phyloP scores from a whole-genome alignment of 2,113 vertebrate genomes.

The Chaetura pelagica region DNA sequence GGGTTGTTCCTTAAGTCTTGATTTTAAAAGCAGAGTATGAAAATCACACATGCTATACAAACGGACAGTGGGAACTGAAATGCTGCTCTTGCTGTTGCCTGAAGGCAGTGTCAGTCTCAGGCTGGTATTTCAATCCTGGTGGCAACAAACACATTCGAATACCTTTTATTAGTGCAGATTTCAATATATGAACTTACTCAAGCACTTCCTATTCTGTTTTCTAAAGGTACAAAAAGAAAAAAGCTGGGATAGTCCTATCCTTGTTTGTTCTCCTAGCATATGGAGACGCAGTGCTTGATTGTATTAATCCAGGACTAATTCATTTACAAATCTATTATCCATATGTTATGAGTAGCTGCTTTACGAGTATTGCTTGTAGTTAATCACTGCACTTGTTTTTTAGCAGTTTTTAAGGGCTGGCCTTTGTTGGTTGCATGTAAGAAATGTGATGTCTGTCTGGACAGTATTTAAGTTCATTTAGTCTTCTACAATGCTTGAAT shows the following conservation, averaged over 20 bases:
- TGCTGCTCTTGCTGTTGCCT: neutral
- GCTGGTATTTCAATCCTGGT: neutral
- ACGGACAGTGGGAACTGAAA: neutral
- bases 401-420: conserved; percentile 39
- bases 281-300: conserved; percentile 20
- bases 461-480: neutral
- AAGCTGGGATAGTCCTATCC: neutral
- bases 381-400: conserved; percentile 43
- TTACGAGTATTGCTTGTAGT: conserved; percentile 26
- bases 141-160: neutral
- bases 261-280: neutral
- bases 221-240: neutral
- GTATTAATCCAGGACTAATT: conserved; percentile 44
- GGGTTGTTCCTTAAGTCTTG: neutral
- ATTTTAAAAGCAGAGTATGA: neutral
- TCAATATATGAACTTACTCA: neutral
- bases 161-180: neutral
- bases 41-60: neutral
- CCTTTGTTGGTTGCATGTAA: conserved; percentile 15
- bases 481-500: neutral
- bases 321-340: conserved; percentile 48
- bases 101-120: neutral
- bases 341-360: conserved; percentile 35
- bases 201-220: neutral
- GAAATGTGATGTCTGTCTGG: conserved; percentile 39